These are phyloP conservation scores for Heliconius himera DNA, from an alignment of 1,140 invertebrate species.

Conservation along the genomic window DNA sequence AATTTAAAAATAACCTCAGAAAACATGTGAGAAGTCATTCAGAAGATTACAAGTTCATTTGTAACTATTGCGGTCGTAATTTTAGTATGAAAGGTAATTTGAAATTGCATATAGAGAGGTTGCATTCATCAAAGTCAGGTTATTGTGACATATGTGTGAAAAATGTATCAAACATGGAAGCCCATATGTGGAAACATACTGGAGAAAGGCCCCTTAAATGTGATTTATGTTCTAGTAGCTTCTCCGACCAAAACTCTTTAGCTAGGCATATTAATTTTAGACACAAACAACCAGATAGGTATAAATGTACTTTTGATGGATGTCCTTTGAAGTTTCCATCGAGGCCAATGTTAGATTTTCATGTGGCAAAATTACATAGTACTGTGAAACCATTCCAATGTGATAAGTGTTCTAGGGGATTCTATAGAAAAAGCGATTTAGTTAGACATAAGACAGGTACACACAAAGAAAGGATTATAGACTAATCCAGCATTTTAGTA, in stretches of 20 bases:
- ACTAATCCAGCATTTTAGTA: not conserved
- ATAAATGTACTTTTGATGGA: slow-evolving; percentile 57
- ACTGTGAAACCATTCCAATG: slow-evolving; percentile 56
- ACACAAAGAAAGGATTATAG: slow-evolving; percentile 51
- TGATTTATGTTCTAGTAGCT: slow-evolving; percentile 75
- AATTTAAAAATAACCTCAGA: slow-evolving; percentile 60
- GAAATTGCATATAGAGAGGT: slow-evolving; percentile 61
- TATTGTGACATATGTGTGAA: slow-evolving; percentile 64
- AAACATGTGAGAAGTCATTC: slow-evolving; percentile 62
- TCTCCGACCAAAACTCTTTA: slow-evolving; percentile 55
- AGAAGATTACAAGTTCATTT: slow-evolving; percentile 58
- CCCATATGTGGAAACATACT: slow-evolving; percentile 85
- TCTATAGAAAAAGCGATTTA: slow-evolving; percentile 69
- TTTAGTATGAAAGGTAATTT: slow-evolving; percentile 82
- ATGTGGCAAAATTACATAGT: slow-evolving; percentile 57
- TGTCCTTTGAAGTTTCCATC: slow-evolving; percentile 59
- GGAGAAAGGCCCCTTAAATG: slow-evolving; percentile 85
- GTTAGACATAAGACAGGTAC: slow-evolving; percentile 60
- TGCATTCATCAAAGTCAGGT: slow-evolving; percentile 70
- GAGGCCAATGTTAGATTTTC: slow-evolving; percentile 60
- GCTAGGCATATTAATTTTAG: slow-evolving; percentile 58
- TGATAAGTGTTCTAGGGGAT: slow-evolving; percentile 62
- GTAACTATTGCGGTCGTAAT: slow-evolving; percentile 74
- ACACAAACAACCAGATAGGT: slow-evolving; percentile 65
- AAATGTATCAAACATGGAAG: slow-evolving; percentile 62